These are phyloP conservation scores for Lithophane semibrunnea DNA, from an alignment of 2,888 invertebrate genomes.

Conservation along the genomic window DNA sequence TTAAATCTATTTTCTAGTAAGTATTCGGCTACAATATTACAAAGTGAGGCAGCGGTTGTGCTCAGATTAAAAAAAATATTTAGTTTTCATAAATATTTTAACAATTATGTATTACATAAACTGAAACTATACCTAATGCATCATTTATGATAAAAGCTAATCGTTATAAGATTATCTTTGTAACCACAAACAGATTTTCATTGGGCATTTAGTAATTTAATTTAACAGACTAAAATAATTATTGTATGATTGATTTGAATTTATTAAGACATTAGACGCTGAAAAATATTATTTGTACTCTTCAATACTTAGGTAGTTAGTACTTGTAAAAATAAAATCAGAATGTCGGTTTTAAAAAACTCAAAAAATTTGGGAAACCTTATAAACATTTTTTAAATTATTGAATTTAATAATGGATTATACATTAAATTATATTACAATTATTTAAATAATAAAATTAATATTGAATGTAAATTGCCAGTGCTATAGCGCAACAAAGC, in stretches of 20 bases:
- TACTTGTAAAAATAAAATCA: conserved; percentile 11
- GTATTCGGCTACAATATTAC: neutral
- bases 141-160: conserved; percentile 41
- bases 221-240: conserved; percentile 18
- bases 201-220: conserved; percentile 23
- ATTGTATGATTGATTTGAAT: conserved; percentile 20
- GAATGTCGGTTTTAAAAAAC: neutral
- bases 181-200: conserved; percentile 26
- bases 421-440: conserved; percentile 12
- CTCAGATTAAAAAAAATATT: neutral
- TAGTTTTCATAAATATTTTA: conserved; percentile 20
- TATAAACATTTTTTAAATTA: neutral
- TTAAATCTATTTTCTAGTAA: neutral
- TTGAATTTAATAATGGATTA: conserved; percentile 17
- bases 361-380: neutral
- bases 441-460: conserved; percentile 34
- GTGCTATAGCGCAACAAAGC: conserved; percentile 22
- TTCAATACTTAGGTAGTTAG: neutral
- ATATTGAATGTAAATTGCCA: conserved; percentile 30
- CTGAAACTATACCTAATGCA: conserved; percentile 27
- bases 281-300: conserved; percentile 3
- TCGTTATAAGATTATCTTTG: conserved; percentile 45
- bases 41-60: neutral
- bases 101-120: neutral
- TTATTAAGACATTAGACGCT: neutral